phyloP scores from a whole-genome alignment of 2,797 vertebrate species.

The Labeo calbasu region DNA sequence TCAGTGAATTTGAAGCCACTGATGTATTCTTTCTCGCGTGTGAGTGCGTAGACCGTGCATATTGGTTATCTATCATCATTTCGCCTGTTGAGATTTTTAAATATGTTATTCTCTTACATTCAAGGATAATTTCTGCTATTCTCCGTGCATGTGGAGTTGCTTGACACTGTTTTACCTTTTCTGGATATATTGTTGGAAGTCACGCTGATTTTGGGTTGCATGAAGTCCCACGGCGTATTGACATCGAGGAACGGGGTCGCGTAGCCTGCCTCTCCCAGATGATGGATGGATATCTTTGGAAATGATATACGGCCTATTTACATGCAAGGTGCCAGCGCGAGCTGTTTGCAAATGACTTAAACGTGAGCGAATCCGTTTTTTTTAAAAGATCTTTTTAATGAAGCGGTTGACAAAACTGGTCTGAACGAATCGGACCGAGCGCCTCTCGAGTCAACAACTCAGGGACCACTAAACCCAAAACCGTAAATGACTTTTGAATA shows the following conservation, averaged over 20 bases:
- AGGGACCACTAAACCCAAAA: neutral
- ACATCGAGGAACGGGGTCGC: slow-evolving; percentile 37
- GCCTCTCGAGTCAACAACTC: neutral
- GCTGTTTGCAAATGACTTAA: slow-evolving; percentile 23
- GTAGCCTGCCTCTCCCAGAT: slow-evolving; percentile 3
- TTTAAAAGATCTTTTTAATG: neutral
- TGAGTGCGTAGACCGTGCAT: neutral
- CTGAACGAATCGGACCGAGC: neutral
- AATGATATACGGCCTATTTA: slow-evolving; percentile 5
- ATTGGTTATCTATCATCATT: neutral
- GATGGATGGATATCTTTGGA: slow-evolving; percentile 1
- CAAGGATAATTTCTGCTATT: neutral
- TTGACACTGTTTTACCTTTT: slow-evolving; percentile 25
- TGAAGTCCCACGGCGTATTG: slow-evolving; percentile 24
- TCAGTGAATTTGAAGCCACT: slow-evolving; percentile 14
- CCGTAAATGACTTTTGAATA: neutral
- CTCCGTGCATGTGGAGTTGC: neutral
- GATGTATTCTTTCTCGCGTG: neutral
- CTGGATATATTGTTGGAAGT: slow-evolving; percentile 14
- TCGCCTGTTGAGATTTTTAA: slow-evolving; percentile 31
- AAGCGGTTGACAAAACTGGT: slow-evolving; percentile 1
- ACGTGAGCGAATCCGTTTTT: neutral
- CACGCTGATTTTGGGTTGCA: slow-evolving; percentile 24
- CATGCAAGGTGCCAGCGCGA: slow-evolving; percentile 12
- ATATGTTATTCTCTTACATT: neutral